Base-by-base conservation (phyloP, 2,888 invertebrate genomes). In the Dysmachus trigonus region DNA sequence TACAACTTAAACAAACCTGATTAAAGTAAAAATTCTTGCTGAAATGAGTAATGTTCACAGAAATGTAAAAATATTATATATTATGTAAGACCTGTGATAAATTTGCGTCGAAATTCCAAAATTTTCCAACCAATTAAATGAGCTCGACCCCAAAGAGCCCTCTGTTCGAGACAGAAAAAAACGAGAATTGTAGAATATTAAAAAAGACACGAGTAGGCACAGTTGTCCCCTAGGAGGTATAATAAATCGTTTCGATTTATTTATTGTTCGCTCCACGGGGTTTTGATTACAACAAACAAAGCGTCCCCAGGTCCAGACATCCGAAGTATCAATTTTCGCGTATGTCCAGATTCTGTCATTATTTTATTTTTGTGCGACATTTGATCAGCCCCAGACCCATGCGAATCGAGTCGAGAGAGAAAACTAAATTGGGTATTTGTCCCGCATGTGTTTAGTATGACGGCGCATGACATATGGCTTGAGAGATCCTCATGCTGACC, bases 241-340 rank as follows among this genome's bases (percentile, higher is more conserved):
- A 76, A 79, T 79, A 79, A 79, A 79, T 79, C 79, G 47, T 47
- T 62, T 30, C 47, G 51, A 79, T 79, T 47, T 79, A 79, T 79
- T 41, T 79, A 79, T 79, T 41, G 51, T 79, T 47, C 13, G 15
- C 51, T 51, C 47, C 79, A 31, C 51, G 51, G 51, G 47, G 27
- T 47, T 47, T 27, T 79, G 79, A 47, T 51, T 47, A 47, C 79
- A 38, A 41, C 79, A 83, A 83, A 71, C 27, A 83, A 83, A 83
- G 27, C 27, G 27, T 51, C 18, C 47, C 71, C 41, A 79, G 79
- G 38, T 31, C 79, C 51, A 79, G 76, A 76, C 76, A 13, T 35
- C 22, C 22, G 22, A 31, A 82, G 82, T 82, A 82, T 82, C 82
- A 82, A 53, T 82, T 82, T 82, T 82, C 82, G 82, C 71, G 82